phyloP scores from a whole-genome alignment of 2,797 vertebrate genomes.

The Diplodus sargus region DNA sequence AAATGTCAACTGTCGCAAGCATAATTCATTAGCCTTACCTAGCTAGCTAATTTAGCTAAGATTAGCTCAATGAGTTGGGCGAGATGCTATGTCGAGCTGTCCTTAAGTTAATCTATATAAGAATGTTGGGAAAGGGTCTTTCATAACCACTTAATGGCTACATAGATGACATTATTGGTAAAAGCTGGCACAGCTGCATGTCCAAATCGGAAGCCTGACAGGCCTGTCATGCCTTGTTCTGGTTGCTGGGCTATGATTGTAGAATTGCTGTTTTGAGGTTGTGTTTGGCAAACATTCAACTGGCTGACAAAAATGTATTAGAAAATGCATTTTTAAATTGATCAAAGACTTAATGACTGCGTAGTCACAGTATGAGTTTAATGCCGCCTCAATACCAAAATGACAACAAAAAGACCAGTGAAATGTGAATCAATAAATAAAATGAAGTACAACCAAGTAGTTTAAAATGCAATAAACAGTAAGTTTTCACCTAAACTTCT shows the following conservation, averaged over 20 bases:
- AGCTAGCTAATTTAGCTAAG: background rate
- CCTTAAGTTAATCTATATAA: background rate
- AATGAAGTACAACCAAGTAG: conserved; percentile 5
- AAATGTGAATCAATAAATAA: conserved; percentile 45
- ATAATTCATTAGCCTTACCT: background rate
- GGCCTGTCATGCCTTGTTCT: background rate
- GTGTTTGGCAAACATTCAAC: background rate
- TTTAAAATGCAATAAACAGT: conserved; percentile 11
- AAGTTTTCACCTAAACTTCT: conserved; percentile 16
- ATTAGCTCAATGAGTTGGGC: background rate
- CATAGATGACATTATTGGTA: background rate
- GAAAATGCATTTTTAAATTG: background rate
- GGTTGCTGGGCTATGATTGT: background rate
- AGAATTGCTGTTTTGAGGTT: background rate
- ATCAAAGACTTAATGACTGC: background rate
- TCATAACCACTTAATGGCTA: too few relatives aligned
- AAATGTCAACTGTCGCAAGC: background rate
- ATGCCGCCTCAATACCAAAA: conserved; percentile 19
- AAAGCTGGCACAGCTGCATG: background rate
- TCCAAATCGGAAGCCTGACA: background rate
- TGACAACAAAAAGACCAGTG: conserved; percentile 3
- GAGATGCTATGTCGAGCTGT: background rate
- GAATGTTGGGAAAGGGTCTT: background rate
- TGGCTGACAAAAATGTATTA: background rate
- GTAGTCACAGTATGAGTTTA: conserved; percentile 19